A percentile compares a stretch with the other conserved stretches of the same genome.
These are phyloP conservation scores for Tinea pellionella DNA, from an alignment of 2,888 invertebrate species.

Conservation along the genomic window DNA sequence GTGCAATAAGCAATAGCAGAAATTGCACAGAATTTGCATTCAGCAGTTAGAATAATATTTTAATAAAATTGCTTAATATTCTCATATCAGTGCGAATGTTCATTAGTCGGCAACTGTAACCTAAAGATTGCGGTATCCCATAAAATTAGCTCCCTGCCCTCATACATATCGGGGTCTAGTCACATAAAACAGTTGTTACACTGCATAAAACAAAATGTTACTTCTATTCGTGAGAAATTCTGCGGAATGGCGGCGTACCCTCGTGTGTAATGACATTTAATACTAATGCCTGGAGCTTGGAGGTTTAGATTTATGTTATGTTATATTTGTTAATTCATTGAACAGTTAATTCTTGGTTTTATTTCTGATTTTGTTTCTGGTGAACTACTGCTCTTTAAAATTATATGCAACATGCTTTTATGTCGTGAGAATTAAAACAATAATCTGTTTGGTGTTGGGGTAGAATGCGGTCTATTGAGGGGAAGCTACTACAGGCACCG, in stretches of 20 bases:
- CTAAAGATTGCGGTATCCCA: neutral
- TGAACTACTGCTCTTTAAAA: too few species aligned
- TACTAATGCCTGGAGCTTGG: neutral
- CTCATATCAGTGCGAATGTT: neutral
- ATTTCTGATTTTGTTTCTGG: too few species aligned
- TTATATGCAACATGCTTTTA: too few species aligned
- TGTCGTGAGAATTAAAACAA: too few species aligned
- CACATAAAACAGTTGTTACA: slow-evolving; percentile 6
- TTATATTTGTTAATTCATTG: neutral
- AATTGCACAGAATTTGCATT: too few species aligned
- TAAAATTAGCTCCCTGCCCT: slow-evolving; percentile 7
- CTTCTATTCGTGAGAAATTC: slow-evolving; percentile 3
- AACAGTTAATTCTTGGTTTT: too few species aligned
- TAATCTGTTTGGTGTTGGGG: too few species aligned
- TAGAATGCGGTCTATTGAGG: too few species aligned
- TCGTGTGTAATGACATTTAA: slow-evolving; percentile 7
- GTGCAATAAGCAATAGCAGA: too few species aligned
- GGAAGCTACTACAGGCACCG: too few species aligned
- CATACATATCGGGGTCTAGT: neutral
- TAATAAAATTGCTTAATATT: neutral
- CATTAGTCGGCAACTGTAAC: neutral
- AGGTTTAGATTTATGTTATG: neutral
- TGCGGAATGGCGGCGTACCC: neutral
- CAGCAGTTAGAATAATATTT: too few species aligned
- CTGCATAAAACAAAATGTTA: slow-evolving; percentile 10